phyloP scores from a whole-genome alignment of 2,888 invertebrate species.

The Horisme vitalbata region DNA sequence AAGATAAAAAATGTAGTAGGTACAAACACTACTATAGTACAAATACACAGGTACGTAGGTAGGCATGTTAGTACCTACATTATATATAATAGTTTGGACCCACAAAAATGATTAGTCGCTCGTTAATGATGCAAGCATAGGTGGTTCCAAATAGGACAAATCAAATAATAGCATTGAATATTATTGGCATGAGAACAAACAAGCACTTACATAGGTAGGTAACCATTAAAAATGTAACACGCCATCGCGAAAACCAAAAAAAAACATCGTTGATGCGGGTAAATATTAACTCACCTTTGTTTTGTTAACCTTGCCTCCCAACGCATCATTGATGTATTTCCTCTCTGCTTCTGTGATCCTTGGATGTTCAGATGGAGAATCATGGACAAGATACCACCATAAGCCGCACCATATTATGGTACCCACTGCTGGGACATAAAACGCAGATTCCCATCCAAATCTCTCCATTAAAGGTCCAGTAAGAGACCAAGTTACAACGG shows the following conservation, averaged over 20 bases:
- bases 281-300: conserved; percentile 76
- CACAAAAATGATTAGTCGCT: conserved; percentile 26
- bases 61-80: too few relatives aligned
- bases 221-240: conserved; percentile 39
- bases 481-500: conserved; percentile 87
- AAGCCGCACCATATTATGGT: conserved; percentile 79
- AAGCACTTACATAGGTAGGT: too few relatives aligned
- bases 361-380: conserved; percentile 85
- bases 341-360: conserved; percentile 84
- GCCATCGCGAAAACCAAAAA: conserved; percentile 30
- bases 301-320: conserved; percentile 81
- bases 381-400: conserved; percentile 85
- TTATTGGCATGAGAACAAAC: conserved; percentile 25
- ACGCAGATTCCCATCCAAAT: conserved; percentile 86
- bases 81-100: conserved; percentile 3
- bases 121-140: conserved; percentile 18
- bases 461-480: conserved; percentile 85
- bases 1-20: too few relatives aligned
- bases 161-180: conserved; percentile 22
- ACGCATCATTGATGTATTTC: conserved; percentile 83
- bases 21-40: too few relatives aligned
- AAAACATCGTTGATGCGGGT: conserved; percentile 15
- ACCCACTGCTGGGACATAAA: conserved; percentile 84
- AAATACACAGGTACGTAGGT: too few relatives aligned
- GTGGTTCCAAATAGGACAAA: conserved; percentile 20